phyloP scores from a whole-genome alignment of 2,797 vertebrate species.

The Oryzias sinensis region DNA sequence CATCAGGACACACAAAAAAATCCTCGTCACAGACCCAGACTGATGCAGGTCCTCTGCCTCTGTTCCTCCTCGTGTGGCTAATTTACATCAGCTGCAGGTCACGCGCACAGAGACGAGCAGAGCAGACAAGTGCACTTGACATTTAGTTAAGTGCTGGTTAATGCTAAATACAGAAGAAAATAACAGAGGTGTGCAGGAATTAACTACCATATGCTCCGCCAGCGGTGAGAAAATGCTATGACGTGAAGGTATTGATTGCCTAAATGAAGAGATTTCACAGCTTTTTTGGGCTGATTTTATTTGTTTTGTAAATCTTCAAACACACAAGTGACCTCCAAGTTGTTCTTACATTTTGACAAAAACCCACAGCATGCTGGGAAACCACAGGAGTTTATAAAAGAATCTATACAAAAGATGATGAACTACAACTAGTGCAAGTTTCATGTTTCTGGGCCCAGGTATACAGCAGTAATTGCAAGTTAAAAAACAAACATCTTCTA shows the following conservation, averaged over 20 bases:
- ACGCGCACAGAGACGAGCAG: not conserved
- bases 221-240: not conserved
- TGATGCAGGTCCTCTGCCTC: constrained; percentile 8
- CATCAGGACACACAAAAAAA: constrained; percentile 22
- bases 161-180: constrained; percentile 18
- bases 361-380: too few species aligned
- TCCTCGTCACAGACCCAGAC: constrained; percentile 25
- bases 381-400: too few species aligned
- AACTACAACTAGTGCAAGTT: too few species aligned
- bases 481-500: too few species aligned
- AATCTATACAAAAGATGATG: too few species aligned
- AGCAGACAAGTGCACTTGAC: not conserved
- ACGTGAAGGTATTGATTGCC: not conserved
- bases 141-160: not conserved
- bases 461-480: too few species aligned
- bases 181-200: constrained; percentile 16
- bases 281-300: too few species aligned
- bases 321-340: too few species aligned
- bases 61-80: constrained; percentile 9
- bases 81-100: constrained; percentile 13
- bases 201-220: constrained; percentile 12
- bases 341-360: too few species aligned
- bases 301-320: too few species aligned
- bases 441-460: too few species aligned
- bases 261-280: too few species aligned